These are phyloP conservation scores for Cepaea nemoralis DNA, from an alignment of 1,140 invertebrate genomes.

Conservation along the genomic window DNA sequence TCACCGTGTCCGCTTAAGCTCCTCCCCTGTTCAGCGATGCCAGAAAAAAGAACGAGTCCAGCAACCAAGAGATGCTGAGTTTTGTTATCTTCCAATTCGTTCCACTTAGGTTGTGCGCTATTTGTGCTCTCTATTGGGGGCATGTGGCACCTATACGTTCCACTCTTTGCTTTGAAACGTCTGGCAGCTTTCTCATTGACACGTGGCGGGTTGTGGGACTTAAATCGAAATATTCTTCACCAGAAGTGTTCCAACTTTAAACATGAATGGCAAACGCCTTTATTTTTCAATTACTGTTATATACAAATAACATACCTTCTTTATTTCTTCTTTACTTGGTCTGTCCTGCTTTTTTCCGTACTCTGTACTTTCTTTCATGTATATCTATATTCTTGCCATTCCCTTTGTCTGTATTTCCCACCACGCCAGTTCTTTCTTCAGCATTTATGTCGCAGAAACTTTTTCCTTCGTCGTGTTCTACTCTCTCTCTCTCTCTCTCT, in stretches of 20 bases:
- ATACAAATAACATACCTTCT: not conserved
- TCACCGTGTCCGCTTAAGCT: not conserved
- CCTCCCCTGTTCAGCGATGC: not conserved
- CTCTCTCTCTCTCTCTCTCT: too few species aligned
- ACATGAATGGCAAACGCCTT: not conserved
- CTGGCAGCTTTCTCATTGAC: not conserved
- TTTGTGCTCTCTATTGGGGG: not conserved
- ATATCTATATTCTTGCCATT: not conserved
- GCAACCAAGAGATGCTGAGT: not conserved
- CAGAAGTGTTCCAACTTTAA: not conserved
- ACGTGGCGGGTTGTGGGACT: not conserved
- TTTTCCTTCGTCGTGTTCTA: too few species aligned
- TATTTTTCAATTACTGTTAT: too few species aligned
- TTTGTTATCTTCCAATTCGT: slow-evolving; percentile 26
- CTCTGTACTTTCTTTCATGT: too few species aligned
- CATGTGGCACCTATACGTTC: not conserved
- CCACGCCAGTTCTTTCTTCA: too few species aligned
- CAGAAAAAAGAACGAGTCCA: not conserved
- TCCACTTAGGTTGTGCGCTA: not conserved
- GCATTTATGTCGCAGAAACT: too few species aligned
- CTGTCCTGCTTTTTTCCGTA: not conserved
- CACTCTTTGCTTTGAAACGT: not conserved
- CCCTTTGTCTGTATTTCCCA: too few species aligned
- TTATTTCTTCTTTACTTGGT: not conserved
- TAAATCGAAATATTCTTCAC: not conserved